Evolutionary conservation across 1,140 invertebrate species (phyloP).

Genomic region (Caenorhabditis latens): DNA sequence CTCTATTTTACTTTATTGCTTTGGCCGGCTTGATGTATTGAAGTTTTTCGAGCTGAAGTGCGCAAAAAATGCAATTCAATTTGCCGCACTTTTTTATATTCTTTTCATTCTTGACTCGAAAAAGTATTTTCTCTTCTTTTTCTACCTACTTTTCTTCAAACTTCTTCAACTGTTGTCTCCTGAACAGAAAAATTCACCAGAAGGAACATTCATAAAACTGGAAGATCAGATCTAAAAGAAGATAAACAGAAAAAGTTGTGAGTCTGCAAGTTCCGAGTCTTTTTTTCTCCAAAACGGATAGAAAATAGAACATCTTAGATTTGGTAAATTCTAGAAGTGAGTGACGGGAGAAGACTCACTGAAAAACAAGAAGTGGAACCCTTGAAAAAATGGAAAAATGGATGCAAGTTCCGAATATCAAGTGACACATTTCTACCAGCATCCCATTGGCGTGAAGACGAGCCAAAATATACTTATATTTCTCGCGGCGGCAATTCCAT

Average conservation of each 20-base stretch:
- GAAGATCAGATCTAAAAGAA: conserved; percentile 1
- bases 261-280: background rate
- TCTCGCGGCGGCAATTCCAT: background rate
- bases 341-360: background rate
- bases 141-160: background rate
- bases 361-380: conserved; percentile 3
- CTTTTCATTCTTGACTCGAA: conserved; percentile 15
- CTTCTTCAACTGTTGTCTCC: background rate
- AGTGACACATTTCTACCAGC: conserved; percentile 29
- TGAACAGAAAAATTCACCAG: too few relatives aligned
- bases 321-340: background rate
- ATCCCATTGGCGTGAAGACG: background rate
- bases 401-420: conserved; percentile 23
- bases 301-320: background rate
- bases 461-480: conserved; percentile 17
- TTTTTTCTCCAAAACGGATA: background rate
- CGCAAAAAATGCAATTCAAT: conserved; percentile 37
- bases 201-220: background rate
- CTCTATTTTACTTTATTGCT: conserved; percentile 50
- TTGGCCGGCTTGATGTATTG: conserved; percentile 37
- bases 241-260: background rate
- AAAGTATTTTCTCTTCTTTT: background rate
- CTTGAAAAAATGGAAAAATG: background rate
- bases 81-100: conserved; percentile 48
- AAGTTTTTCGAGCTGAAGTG: conserved; percentile 49